These are phyloP conservation scores for Paramisgurnus dabryanus DNA, from an alignment of 2,113 vertebrate genomes.

Conservation along the genomic window DNA sequence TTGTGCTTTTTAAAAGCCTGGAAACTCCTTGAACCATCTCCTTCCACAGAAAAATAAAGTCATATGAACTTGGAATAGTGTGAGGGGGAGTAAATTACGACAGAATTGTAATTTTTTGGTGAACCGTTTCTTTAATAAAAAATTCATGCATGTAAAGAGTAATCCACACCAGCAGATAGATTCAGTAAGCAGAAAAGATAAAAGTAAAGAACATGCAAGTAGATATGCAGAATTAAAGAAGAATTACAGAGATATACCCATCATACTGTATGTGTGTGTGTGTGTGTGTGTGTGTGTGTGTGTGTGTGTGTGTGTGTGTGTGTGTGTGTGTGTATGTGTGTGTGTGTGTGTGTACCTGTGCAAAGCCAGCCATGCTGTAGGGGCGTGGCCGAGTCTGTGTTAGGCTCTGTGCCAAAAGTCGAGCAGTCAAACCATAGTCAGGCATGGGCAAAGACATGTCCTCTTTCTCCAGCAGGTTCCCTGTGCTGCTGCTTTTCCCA, in stretches of 20 bases:
- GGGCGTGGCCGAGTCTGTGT: slow-evolving; percentile 91
- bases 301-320: not conserved
- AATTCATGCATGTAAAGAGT: slow-evolving; percentile 17
- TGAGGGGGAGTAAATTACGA: not conserved
- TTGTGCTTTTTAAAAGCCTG: too few species aligned
- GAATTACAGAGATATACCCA: slow-evolving; percentile 1
- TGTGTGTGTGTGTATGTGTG: not conserved
- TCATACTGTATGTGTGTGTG: not conserved
- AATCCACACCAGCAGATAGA: slow-evolving; percentile 63
- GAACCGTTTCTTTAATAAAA: not conserved
- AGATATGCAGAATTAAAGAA: slow-evolving; percentile 1
- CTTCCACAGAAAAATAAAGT: too few species aligned
- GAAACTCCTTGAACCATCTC: too few species aligned
- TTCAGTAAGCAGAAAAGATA: slow-evolving; percentile 47
- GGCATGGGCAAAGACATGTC: slow-evolving; percentile 89
- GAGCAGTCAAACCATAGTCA: slow-evolving; percentile 90
- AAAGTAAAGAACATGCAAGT: not conserved
- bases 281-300: not conserved
- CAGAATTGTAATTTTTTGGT: not conserved
- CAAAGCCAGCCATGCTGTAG: slow-evolving; percentile 95
- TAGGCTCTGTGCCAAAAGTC: slow-evolving; percentile 81
- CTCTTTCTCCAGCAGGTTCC: slow-evolving; percentile 92
- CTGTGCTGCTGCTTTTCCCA: slow-evolving; percentile 98
- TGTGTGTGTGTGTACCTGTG: slow-evolving; percentile 79
- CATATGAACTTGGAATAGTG: not conserved